Evolutionary conservation across 2,797 vertebrate species (phyloP).

Genomic region (Chelonia mydas): DNA sequence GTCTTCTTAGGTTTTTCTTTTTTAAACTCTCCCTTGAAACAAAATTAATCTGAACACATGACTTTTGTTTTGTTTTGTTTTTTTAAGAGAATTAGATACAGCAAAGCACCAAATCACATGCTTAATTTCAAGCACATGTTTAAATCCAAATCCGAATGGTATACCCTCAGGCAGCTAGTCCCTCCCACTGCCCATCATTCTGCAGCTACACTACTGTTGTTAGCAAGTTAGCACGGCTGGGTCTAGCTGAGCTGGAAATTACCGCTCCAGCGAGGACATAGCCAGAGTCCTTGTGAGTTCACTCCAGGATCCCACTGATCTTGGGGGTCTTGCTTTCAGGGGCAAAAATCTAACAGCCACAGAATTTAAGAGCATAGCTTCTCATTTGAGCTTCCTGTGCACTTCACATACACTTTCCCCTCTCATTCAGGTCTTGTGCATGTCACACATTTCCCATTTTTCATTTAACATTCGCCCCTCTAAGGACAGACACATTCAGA

Average conservation of each 20-base stretch:
- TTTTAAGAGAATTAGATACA: not conserved
- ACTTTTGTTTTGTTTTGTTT: too few species aligned
- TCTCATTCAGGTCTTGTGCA: not conserved
- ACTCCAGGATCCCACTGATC: not conserved
- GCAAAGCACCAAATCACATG: too few species aligned
- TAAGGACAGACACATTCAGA: rapidly evolving
- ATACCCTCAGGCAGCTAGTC: too few species aligned
- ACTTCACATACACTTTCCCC: not conserved
- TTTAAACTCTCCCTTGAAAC: not conserved
- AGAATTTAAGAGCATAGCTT: not conserved
- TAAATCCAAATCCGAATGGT: too few species aligned
- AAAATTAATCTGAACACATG: not conserved
- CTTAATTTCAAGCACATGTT: too few species aligned
- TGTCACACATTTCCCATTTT: rapidly evolving
- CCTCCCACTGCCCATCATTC: too few species aligned
- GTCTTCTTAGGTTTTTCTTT: not conserved
- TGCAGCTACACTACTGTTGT: too few species aligned
- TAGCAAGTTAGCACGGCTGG: too few species aligned
- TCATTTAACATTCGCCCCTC: not conserved
- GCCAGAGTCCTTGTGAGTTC: not conserved
- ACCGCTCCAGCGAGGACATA: too few species aligned
- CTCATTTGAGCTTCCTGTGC: not conserved
- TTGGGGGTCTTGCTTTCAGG: not conserved
- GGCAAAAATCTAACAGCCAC: not conserved
- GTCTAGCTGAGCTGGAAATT: too few species aligned